Evolutionary conservation across 2,888 invertebrate species (phyloP).

Genomic region (Boloria selene): DNA sequence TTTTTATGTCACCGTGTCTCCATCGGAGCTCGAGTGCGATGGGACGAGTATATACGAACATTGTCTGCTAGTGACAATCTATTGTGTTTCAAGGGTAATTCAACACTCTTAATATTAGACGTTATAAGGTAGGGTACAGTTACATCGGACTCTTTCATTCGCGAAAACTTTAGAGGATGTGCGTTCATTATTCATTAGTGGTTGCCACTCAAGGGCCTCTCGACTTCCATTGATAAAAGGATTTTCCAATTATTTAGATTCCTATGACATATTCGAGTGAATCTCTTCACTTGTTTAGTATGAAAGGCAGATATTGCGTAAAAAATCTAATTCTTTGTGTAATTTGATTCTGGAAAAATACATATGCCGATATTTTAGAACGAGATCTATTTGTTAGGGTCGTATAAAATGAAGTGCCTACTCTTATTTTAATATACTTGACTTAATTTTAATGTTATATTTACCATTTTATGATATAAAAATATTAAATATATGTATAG

Average conservation of each 20-base stretch:
- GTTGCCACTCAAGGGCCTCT: slow-evolving; percentile 16
- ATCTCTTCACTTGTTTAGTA: not conserved
- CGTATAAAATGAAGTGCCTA: too few species aligned
- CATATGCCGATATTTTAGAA: too few species aligned
- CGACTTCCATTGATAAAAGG: slow-evolving; percentile 17
- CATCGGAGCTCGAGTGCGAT: slow-evolving; percentile 43
- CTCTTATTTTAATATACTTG: too few species aligned
- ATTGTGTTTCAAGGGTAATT: slow-evolving; percentile 55
- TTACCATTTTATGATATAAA: too few species aligned
- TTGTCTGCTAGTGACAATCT: slow-evolving; percentile 54
- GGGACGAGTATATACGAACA: slow-evolving; percentile 35
- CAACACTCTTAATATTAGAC: slow-evolving; percentile 38
- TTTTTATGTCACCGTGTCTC: slow-evolving; percentile 53
- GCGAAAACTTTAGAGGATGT: slow-evolving; percentile 22
- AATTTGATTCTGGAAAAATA: too few species aligned
- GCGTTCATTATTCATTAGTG: slow-evolving; percentile 18
- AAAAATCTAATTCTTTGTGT: not conserved
- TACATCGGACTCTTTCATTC: slow-evolving; percentile 22
- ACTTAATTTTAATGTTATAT: too few species aligned
- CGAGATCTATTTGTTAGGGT: too few species aligned
- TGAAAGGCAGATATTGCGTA: not conserved
- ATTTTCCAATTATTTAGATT: slow-evolving; percentile 26
- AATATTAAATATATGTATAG: too few species aligned
- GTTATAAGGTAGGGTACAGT: slow-evolving; percentile 32
- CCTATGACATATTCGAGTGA: not conserved